These are phyloP conservation scores for Oreochromis mossambicus DNA, from an alignment of 2,797 vertebrate genomes.

Conservation along the genomic window DNA sequence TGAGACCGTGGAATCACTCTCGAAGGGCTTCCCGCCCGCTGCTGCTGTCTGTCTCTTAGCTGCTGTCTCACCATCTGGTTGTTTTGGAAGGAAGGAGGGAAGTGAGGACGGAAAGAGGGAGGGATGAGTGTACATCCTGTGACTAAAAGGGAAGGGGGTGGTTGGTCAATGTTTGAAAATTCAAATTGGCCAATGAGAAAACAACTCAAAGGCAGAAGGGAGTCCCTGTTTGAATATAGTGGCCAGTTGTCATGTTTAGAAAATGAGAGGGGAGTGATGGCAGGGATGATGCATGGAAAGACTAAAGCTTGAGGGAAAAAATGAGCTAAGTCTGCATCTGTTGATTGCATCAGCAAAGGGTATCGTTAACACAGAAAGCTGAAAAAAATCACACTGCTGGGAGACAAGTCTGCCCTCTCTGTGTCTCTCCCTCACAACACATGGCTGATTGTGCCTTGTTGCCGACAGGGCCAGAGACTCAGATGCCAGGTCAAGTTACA, in stretches of 20 bases:
- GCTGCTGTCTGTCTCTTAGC: slow-evolving; percentile 57
- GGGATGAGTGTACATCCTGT: slow-evolving; percentile 44
- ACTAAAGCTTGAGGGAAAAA: not conserved
- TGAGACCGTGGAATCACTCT: slow-evolving; percentile 49
- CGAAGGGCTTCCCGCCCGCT: slow-evolving; percentile 40
- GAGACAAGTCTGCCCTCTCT: slow-evolving; percentile 15
- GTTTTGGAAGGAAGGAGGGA: slow-evolving; percentile 35
- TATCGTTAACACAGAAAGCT: slow-evolving; percentile 15
- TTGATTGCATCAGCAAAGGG: not conserved
- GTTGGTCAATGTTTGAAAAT: slow-evolving; percentile 54
- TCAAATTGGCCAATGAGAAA: slow-evolving; percentile 58
- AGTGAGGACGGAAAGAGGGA: slow-evolving; percentile 3
- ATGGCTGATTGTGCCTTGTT: slow-evolving; percentile 50
- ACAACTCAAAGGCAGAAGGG: not conserved
- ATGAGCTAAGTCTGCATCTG: not conserved
- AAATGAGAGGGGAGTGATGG: not conserved
- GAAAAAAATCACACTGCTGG: not conserved
- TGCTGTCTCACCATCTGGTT: slow-evolving; percentile 55
- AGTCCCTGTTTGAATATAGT: not conserved
- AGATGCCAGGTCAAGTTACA: slow-evolving; percentile 63
- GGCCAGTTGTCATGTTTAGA: not conserved
- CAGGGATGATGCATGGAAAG: not conserved
- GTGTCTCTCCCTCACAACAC: slow-evolving; percentile 37
- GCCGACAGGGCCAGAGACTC: slow-evolving; percentile 18
- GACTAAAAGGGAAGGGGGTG: not conserved